Conservation (phyloP, 2,113 vertebrate genomes). For the Ceyx cyanopectus region DNA sequence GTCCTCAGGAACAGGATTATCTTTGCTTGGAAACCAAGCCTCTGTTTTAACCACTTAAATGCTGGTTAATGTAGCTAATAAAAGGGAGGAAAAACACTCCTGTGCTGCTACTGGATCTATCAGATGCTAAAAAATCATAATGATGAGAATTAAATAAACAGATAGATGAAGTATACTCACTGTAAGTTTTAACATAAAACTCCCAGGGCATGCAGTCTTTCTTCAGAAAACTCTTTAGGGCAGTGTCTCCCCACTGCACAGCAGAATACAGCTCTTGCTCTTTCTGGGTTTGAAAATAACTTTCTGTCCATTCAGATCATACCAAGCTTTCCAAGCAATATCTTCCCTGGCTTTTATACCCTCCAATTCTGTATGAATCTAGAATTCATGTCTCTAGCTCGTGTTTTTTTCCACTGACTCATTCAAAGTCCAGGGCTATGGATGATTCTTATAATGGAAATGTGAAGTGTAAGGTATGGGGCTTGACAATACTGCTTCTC, state of each 20-base stretch:
- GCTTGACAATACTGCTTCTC: not conserved
- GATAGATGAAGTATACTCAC: not conserved
- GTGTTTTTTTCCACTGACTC: not conserved
- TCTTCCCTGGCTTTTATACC: not conserved
- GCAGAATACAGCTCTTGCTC: not conserved
- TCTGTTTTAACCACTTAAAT: conserved; percentile 58
- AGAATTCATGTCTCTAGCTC: not conserved
- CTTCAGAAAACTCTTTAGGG: not conserved
- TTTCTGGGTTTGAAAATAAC: not conserved
- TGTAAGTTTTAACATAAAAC: not conserved
- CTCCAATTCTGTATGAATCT: not conserved
- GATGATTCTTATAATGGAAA: not conserved
- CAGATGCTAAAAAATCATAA: not conserved
- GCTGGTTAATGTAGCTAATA: not conserved
- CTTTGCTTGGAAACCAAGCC: conserved; percentile 37
- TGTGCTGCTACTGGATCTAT: not conserved
- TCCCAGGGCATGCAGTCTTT: not conserved
- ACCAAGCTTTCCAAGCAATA: not conserved
- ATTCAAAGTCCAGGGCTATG: not conserved
- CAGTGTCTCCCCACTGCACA: not conserved
- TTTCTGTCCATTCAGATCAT: not conserved
- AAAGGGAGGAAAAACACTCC: not conserved
- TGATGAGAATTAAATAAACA: not conserved
- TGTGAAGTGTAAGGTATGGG: not conserved
- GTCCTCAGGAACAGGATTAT: conserved; percentile 21